phyloP scores from a whole-genome alignment of 1,140 invertebrate genomes.

The Neodiprion pinetum region DNA sequence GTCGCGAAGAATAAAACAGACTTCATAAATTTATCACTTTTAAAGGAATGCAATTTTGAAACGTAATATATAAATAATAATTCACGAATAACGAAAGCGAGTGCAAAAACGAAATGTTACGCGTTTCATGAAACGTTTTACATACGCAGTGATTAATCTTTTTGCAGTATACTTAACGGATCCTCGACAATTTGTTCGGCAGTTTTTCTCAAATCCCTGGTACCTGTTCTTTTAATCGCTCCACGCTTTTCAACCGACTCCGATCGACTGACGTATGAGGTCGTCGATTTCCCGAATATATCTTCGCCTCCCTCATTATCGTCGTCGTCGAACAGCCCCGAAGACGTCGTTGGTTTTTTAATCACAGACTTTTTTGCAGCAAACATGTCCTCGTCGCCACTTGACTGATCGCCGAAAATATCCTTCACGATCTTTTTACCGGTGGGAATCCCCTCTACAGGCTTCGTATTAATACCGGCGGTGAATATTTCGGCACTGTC shows the following conservation, averaged over 20 bases:
- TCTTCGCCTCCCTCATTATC: constrained; percentile 35
- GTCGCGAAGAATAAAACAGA: neutral
- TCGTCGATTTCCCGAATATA: constrained; percentile 41
- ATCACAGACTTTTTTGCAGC: constrained; percentile 33
- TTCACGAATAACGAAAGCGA: neutral
- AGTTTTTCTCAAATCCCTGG: constrained; percentile 54
- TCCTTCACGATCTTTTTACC: constrained; percentile 28
- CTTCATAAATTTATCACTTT: neutral
- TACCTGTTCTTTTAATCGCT: constrained; percentile 45
- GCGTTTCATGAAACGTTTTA: neutral
- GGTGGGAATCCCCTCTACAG: neutral
- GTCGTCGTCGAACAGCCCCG: constrained; percentile 34
- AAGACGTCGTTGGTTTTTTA: constrained; percentile 27
- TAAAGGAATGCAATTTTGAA: constrained; percentile 2
- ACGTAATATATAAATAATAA: neutral
- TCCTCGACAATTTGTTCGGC: constrained; percentile 54
- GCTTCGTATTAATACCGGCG: neutral
- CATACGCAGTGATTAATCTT: constrained; percentile 40
- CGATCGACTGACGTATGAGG: constrained; percentile 18
- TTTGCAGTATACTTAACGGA: constrained; percentile 51
- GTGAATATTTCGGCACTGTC: neutral
- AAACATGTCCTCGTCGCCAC: constrained; percentile 53
- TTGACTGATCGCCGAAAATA: constrained; percentile 52
- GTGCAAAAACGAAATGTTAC: neutral
- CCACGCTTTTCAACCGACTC: constrained; percentile 26